These are phyloP conservation scores for Porites lutea DNA, from an alignment of 64 coral and sea anemone genomes.

Conservation along the genomic window DNA sequence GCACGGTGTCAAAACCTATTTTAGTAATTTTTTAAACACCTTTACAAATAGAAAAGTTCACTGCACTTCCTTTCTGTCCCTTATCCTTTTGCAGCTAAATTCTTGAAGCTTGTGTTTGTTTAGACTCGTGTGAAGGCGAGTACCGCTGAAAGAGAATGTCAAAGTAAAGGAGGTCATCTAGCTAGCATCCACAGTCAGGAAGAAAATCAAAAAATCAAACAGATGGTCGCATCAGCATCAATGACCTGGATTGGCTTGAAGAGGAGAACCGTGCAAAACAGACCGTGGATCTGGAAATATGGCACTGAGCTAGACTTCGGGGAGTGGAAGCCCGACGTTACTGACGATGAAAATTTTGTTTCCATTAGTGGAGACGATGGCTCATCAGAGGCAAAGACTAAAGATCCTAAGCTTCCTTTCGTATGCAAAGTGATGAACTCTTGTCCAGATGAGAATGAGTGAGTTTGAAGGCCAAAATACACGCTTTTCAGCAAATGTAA, in stretches of 20 bases:
- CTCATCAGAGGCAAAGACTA: not conserved
- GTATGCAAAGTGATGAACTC: not conserved
- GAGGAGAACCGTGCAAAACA: not conserved
- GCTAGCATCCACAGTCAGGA: not conserved
- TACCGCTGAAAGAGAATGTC: not conserved
- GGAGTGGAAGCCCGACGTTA: not conserved
- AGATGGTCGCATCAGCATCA: not conserved
- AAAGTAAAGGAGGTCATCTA: not conserved
- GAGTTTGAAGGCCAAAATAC: too few relatives aligned
- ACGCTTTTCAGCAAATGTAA: too few relatives aligned
- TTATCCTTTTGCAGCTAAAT: not conserved
- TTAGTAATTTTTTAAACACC: not conserved
- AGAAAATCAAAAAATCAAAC: not conserved
- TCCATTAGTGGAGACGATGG: not conserved
- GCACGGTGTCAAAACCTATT: too few relatives aligned
- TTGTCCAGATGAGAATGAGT: not conserved
- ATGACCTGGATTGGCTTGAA: conserved; percentile 7
- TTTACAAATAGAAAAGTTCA: too few relatives aligned
- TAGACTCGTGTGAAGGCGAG: not conserved
- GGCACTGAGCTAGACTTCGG: not conserved
- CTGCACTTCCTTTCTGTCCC: not conserved
- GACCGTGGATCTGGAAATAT: not conserved
- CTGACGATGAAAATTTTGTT: not conserved
- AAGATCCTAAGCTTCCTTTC: not conserved
- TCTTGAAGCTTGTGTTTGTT: not conserved